phyloP scores from a whole-genome alignment of 2,113 vertebrate species.

The Paedocypris sp. region DNA sequence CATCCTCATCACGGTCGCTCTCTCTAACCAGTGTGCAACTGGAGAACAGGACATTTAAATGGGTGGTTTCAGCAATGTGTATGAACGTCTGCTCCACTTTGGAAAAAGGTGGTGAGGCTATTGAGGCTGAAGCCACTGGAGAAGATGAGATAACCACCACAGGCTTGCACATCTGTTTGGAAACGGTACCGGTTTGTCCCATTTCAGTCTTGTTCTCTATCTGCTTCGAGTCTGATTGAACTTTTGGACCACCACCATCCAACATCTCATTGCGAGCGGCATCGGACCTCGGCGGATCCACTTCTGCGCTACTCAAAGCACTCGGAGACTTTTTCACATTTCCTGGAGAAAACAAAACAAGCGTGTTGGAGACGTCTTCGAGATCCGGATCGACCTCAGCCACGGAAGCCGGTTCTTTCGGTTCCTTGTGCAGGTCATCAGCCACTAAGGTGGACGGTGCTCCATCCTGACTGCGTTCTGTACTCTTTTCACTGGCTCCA shows the following conservation, averaged over 20 bases:
- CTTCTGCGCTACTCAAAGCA: constrained; percentile 65
- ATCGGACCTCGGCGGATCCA: constrained; percentile 62
- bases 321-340: constrained; percentile 82
- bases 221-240: not conserved
- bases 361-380: constrained; percentile 89
- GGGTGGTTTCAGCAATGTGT: constrained; percentile 89
- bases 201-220: not conserved
- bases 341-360: constrained; percentile 92
- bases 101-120: constrained; percentile 83
- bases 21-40: constrained; percentile 58
- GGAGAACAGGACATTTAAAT: constrained; percentile 91
- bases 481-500: constrained; percentile 79
- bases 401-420: constrained; percentile 67
- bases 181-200: not conserved
- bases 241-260: constrained; percentile 55
- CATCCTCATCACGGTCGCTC: constrained; percentile 55
- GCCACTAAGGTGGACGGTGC: constrained; percentile 85
- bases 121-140: constrained; percentile 63
- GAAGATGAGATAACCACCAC: constrained; percentile 29
- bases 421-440: constrained; percentile 70
- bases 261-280: constrained; percentile 67
- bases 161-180: not conserved
- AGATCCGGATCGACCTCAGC: constrained; percentile 80
- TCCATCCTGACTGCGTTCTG: constrained; percentile 79
- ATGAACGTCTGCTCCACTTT: constrained; percentile 93